A percentile compares a stretch with the other conserved stretches of the same genome.
phyloP scores from a whole-genome alignment of 1,140 invertebrate species.

The Leucophenga varia region DNA sequence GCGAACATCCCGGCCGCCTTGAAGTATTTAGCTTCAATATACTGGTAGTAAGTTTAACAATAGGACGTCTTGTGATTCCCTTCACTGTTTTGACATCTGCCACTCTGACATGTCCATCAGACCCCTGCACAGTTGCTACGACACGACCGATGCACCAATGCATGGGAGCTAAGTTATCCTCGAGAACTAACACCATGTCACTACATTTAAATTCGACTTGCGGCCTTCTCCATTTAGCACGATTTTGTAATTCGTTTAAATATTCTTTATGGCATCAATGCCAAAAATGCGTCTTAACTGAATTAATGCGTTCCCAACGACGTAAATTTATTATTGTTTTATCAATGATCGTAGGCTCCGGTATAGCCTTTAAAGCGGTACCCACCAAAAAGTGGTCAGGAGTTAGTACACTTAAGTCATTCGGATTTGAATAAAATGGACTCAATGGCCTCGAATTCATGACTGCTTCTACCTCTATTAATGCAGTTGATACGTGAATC shows the following conservation, averaged over 20 bases:
- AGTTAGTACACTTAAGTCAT: slow-evolving; percentile 30
- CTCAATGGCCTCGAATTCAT: slow-evolving; percentile 30
- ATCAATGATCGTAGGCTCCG: slow-evolving; percentile 6
- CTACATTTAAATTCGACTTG: slow-evolving; percentile 21
- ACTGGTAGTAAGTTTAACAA: no score
- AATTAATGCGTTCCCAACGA: slow-evolving; percentile 10
- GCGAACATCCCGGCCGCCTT: no score
- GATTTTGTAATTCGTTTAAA: slow-evolving; percentile 26
- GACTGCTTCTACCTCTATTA: slow-evolving; percentile 25
- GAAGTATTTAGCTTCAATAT: no score
- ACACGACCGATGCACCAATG: slow-evolving; percentile 40
- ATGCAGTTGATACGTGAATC: slow-evolving; percentile 20
- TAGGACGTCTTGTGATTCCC: no score
- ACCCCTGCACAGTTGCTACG: no score
- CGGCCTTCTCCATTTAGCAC: slow-evolving; percentile 35
- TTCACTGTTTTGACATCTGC: no score
- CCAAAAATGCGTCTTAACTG: slow-evolving; percentile 25
- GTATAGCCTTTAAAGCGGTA: slow-evolving; percentile 21
- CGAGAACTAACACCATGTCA: slow-evolving; percentile 42
- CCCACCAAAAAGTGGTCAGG: slow-evolving; percentile 50
- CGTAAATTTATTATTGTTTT: neutral
- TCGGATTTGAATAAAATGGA: slow-evolving; percentile 29
- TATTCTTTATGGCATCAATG: slow-evolving; percentile 32
- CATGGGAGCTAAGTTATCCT: slow-evolving; percentile 35
- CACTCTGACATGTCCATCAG: no score